Conservation (phyloP, 2,888 invertebrate species). For the Limnephilus auricula region DNA sequence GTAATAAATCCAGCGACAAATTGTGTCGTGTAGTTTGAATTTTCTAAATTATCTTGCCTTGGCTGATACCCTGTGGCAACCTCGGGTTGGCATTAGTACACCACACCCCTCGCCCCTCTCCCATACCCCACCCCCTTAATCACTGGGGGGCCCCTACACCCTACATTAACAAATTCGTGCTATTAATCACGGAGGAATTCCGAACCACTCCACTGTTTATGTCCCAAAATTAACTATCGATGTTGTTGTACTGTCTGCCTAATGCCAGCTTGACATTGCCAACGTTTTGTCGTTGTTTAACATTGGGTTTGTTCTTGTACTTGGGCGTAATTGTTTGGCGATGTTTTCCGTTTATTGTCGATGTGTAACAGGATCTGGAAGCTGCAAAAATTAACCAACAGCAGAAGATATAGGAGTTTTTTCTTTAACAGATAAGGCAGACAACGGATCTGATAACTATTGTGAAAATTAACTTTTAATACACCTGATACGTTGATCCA, state of each 20-base stretch:
- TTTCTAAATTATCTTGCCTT: conserved; percentile 49
- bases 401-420: not conserved
- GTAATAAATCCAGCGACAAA: conserved; percentile 49
- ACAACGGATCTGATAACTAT: not conserved
- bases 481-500: too few species aligned
- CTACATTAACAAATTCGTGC: conserved; percentile 64
- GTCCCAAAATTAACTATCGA: conserved; percentile 65
- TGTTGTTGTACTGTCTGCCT: conserved; percentile 36
- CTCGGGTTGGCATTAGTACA: conserved; percentile 61
- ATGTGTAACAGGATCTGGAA: not conserved
- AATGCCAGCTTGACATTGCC: conserved; percentile 27
- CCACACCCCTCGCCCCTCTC: conserved; percentile 32
- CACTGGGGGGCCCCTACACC: conserved; percentile 43
- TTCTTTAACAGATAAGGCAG: not conserved
- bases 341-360: conserved; percentile 10
- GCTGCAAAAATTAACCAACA: not conserved
- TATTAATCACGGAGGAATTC: conserved; percentile 65
- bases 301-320: conserved; percentile 10
- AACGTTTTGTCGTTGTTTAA: conserved; percentile 35
- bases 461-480: not conserved
- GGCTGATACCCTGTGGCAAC: conserved; percentile 57
- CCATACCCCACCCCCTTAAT: conserved; percentile 20
- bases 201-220: conserved; percentile 58
- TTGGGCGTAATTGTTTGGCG: not conserved
- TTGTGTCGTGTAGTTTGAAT: conserved; percentile 47